Evolutionary conservation across 1,140 invertebrate genomes (phyloP).

Genomic region (Drosophila nannoptera): DNA sequence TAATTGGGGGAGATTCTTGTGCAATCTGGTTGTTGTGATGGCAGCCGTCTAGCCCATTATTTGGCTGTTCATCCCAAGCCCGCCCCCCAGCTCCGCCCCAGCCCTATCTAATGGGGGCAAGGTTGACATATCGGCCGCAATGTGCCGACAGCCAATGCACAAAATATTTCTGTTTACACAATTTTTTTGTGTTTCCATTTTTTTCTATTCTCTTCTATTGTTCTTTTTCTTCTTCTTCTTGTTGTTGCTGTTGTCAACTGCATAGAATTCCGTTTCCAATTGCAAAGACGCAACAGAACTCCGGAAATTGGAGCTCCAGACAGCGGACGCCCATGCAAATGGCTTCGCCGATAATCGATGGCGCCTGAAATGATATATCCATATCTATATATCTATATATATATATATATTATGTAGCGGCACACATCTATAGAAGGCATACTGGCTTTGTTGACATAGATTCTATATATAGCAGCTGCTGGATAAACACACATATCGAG

Average conservation of each 20-base stretch:
- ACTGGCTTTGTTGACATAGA: not conserved
- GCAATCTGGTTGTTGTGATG: conserved; percentile 61
- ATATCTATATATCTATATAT: not conserved
- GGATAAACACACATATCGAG: too few relatives aligned
- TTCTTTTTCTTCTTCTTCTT: not conserved
- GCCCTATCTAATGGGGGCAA: conserved; percentile 64
- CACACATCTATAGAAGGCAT: not conserved
- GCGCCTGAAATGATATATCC: not conserved
- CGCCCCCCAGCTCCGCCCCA: not conserved
- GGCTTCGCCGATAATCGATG: conserved; percentile 2
- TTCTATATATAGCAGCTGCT: too few relatives aligned
- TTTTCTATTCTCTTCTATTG: not conserved
- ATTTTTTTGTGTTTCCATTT: conserved; percentile 9
- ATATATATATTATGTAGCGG: not conserved
- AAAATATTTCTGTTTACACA: conserved; percentile 37
- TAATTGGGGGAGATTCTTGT: conserved; percentile 1
- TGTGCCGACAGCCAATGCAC: conserved; percentile 37
- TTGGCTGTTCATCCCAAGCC: conserved; percentile 55
- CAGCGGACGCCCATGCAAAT: conserved; percentile 23
- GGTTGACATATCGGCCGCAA: conserved; percentile 60
- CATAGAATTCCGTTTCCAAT: conserved; percentile 3
- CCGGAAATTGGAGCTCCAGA: conserved; percentile 49
- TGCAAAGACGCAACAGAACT: conserved; percentile 43
- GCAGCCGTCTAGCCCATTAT: conserved; percentile 15
- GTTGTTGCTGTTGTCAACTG: conserved; percentile 6